Evolutionary conservation across 1,140 invertebrate species (phyloP).

Genomic region (Bombus breviceps): DNA sequence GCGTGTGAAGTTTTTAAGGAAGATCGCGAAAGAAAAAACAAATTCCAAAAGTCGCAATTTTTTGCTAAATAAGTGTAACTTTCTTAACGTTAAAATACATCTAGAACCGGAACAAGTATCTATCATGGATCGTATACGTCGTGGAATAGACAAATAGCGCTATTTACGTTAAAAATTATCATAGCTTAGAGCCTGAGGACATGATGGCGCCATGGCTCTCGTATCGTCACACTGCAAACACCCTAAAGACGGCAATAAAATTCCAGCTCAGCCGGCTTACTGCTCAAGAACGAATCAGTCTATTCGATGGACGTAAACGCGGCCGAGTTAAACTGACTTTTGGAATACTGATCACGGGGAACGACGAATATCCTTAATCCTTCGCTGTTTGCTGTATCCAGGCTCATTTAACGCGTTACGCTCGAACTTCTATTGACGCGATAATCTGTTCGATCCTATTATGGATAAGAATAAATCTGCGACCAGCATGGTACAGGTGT

Average conservation of each 20-base stretch:
- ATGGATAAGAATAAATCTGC: constrained; percentile 24
- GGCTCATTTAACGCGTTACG: constrained; percentile 31
- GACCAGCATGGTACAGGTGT: neutral
- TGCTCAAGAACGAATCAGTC: constrained; percentile 22
- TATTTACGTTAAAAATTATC: constrained; percentile 23
- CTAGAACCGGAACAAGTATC: neutral
- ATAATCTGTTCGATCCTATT: neutral
- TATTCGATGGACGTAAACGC: constrained; percentile 3
- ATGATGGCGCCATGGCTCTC: neutral
- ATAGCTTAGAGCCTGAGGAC: neutral
- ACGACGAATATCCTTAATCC: constrained; percentile 16
- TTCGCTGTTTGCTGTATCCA: constrained; percentile 9
- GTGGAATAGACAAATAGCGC: neutral
- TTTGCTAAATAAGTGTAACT: neutral
- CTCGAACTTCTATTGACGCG: neutral
- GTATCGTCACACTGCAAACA: constrained; percentile 17
- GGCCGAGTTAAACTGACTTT: constrained; percentile 1
- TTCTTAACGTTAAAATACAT: neutral
- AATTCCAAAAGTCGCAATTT: neutral
- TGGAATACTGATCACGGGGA: constrained; percentile 2
- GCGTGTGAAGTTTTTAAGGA: too few species aligned
- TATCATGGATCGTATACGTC: neutral
- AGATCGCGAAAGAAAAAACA: neutral
- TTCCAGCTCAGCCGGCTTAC: neutral
- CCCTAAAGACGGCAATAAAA: neutral